phyloP scores from a whole-genome alignment of 2,888 invertebrate genomes.

The Erebia aethiops region DNA sequence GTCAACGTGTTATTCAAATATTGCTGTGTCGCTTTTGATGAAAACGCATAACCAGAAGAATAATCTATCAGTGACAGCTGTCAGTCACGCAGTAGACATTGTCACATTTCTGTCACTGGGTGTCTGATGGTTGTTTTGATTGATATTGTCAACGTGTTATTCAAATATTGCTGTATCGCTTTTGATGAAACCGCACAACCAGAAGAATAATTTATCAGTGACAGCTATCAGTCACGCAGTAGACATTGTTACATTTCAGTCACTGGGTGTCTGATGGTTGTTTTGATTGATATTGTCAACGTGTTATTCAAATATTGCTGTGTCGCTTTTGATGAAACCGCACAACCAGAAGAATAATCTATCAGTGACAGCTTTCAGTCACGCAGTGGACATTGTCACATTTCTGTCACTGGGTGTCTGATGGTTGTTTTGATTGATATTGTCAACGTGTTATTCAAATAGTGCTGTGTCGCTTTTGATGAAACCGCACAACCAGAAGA shows the following conservation, averaged over 20 bases:
- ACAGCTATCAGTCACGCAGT: slow-evolving; percentile 35
- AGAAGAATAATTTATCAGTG: slow-evolving; percentile 31
- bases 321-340: background rate
- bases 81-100: slow-evolving; percentile 40
- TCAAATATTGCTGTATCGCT: background rate
- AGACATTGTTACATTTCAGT: slow-evolving; percentile 30
- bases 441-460: slow-evolving; percentile 32
- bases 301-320: slow-evolving; percentile 24
- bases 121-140: slow-evolving; percentile 33
- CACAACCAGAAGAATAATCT: background rate
- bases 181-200: slow-evolving; percentile 6
- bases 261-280: slow-evolving; percentile 39
- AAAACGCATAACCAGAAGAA: background rate
- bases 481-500: background rate
- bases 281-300: slow-evolving; percentile 25
- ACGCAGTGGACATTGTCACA: slow-evolving; percentile 1
- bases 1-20: background rate
- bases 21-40: background rate
- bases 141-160: background rate
- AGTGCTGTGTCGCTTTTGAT: background rate
- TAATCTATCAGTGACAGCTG: slow-evolving; percentile 18
- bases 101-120: slow-evolving; percentile 49
- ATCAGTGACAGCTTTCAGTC: background rate
- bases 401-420: slow-evolving; percentile 39
- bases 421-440: slow-evolving; percentile 18